A percentile compares a stretch with the other conserved stretches of the same genome.
Evolutionary conservation across 1,140 invertebrate genomes (phyloP).

Genomic region (Centruroides sculpturatus): DNA sequence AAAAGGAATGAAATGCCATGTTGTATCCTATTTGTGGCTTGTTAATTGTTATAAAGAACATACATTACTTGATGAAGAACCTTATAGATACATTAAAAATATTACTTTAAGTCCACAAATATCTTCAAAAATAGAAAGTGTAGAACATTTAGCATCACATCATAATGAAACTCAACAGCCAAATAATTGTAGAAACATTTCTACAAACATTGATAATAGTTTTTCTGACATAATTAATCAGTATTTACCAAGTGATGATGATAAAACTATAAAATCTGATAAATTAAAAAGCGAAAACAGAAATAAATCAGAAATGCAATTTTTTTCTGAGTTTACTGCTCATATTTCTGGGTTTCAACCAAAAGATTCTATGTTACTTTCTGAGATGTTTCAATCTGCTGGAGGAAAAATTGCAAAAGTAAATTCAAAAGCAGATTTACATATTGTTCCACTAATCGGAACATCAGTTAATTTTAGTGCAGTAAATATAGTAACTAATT

Average conservation of each 20-base stretch:
- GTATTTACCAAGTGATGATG: too few relatives aligned
- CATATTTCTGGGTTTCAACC: conserved; percentile 3
- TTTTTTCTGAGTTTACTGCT: conserved; percentile 12
- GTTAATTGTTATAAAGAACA: conserved; percentile 48
- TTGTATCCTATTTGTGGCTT: conserved; percentile 57
- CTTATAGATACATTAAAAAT: conserved; percentile 11
- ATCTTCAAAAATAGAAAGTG: not conserved
- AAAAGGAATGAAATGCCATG: conserved; percentile 37
- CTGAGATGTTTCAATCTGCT: conserved; percentile 6
- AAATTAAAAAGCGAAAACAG: too few relatives aligned
- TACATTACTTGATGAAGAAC: conserved; percentile 40
- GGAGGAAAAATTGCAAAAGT: too few relatives aligned
- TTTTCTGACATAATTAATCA: too few relatives aligned
- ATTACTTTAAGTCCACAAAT: not conserved
- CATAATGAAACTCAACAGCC: too few relatives aligned
- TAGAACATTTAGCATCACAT: not conserved
- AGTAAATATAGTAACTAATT: conserved; percentile 23
- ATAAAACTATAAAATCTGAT: too few relatives aligned
- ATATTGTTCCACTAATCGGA: too few relatives aligned
- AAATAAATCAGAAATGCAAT: not conserved
- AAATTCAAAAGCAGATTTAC: too few relatives aligned
- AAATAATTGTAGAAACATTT: too few relatives aligned
- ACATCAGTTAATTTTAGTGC: too few relatives aligned
- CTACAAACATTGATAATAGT: too few relatives aligned
- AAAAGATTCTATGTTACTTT: conserved; percentile 25